Evolutionary conservation across 2,113 vertebrate genomes (phyloP), one percentile per base, ranked within the genome.

Genomic region (Malurus cyaneus): DNA sequence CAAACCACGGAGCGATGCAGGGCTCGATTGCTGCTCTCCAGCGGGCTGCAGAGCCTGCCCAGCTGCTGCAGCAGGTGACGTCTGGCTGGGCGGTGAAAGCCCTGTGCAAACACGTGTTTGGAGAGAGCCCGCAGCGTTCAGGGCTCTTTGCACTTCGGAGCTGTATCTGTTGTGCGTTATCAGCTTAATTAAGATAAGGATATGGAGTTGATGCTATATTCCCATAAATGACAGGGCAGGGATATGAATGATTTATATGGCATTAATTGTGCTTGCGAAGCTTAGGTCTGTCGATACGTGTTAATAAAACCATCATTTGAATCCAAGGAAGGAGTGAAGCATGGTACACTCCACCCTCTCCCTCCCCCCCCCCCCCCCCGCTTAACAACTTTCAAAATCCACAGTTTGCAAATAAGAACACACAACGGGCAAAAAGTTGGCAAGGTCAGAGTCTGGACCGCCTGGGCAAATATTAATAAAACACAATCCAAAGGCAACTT

Each of bases 171-270:
- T 56, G 56, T 32, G 79, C 1, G 0, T 62, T 92, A 78, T 70
- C 79, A n/a, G 47, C 78, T 94, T 80, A 93, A 93, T 94, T 93
- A 89, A 94, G 72, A 80, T 84, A 96, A 90, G 53, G 88, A 39
- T 86, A 47, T 13, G 65, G 82, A 84, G 72, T 78, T 95, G 78
- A 80, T 71, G 80, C 41, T 88, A 11, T 76, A 67, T 81, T 84
- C 61, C 73, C 77, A 34, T 76, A 94, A 91, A 92, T 42, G 76
- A 74, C 88, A 88, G 65, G 52, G 65, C 72, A 93, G 46, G 64
- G 79, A 39, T 84, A 74, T 60, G 77, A 90, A 90, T 90, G 88
- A 90, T 92, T 83, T 93, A 86, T 86, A 26, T 15, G 32, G 64
- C 39, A 84, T 92, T 93, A 96, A 90, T 86, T 86, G 93, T 72